Evolutionary conservation across 1,140 invertebrate genomes (phyloP).

Genomic region (Ptiloglossa arizonensis): DNA sequence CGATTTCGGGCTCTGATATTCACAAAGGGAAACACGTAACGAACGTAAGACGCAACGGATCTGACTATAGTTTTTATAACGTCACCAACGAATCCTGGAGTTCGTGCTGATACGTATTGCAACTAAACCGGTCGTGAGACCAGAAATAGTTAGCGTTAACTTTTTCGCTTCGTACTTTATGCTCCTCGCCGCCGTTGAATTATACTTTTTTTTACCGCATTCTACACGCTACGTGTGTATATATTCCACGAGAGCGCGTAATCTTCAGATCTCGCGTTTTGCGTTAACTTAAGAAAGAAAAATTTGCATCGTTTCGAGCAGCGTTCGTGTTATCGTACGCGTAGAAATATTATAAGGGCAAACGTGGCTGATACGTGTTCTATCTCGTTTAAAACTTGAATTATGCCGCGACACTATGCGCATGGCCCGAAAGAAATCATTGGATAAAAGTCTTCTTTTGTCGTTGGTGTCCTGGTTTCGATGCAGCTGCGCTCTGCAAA

Average conservation of each 20-base stretch:
- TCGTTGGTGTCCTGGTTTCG: neutral
- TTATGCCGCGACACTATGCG: neutral
- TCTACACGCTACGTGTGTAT: neutral
- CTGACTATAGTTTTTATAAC: too few species aligned
- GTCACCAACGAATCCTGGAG: too few species aligned
- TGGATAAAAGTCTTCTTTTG: slow-evolving; percentile 17
- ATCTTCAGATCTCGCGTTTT: slow-evolving; percentile 21
- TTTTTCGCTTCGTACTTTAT: neutral
- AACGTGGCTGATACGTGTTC: neutral
- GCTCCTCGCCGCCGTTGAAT: neutral
- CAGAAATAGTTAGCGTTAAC: too few species aligned
- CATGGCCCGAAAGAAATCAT: slow-evolving; percentile 8
- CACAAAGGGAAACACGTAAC: neutral
- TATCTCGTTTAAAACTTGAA: slow-evolving; percentile 1
- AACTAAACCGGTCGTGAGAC: too few species aligned
- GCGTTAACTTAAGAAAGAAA: neutral
- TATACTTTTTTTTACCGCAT: neutral
- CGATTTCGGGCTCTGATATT: neutral
- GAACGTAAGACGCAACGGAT: neutral
- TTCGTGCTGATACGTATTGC: too few species aligned
- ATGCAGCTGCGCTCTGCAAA: neutral
- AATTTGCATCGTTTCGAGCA: neutral
- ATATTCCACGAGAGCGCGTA: neutral
- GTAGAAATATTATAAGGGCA: neutral
- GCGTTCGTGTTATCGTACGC: neutral